Percentiles rank a stretch among this genome's conserved stretches.
Evolutionary conservation across 2,888 invertebrate genomes (phyloP).

Genomic region (Andrena hattorfiana): DNA sequence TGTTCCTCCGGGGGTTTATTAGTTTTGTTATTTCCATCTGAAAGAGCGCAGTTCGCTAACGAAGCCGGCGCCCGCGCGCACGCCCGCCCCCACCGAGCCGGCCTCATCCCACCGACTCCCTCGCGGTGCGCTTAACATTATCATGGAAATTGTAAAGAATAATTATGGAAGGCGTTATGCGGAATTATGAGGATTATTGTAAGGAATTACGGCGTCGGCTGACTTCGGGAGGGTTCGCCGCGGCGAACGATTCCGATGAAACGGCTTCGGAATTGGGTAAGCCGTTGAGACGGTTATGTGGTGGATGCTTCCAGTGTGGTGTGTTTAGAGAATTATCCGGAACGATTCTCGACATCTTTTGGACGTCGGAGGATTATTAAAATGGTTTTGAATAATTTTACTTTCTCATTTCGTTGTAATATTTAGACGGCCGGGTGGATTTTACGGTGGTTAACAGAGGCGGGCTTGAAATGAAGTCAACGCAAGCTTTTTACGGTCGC

Average conservation of each 20-base stretch:
- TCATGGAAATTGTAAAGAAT: slow-evolving; percentile 42
- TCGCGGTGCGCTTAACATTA: slow-evolving; percentile 35
- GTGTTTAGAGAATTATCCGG: background rate
- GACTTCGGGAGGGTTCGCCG: background rate
- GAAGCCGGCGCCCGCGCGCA: slow-evolving; percentile 9
- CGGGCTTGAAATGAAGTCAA: background rate
- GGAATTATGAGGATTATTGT: slow-evolving; percentile 15
- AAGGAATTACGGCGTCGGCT: background rate
- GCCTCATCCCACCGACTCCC: no score
- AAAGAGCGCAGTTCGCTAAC: slow-evolving; percentile 43
- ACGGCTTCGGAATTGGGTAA: background rate
- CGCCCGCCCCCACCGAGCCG: background rate
- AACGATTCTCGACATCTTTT: background rate
- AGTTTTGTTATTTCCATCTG: slow-evolving; percentile 56
- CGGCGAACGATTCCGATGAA: background rate
- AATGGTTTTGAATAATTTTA: no score
- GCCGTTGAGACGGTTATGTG: background rate
- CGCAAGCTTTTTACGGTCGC: background rate
- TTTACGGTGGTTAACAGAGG: background rate
- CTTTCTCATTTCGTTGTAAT: no score
- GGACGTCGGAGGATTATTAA: background rate
- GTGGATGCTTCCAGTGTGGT: background rate
- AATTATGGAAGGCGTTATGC: slow-evolving; percentile 25
- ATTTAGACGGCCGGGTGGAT: no score
- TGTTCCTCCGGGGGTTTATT: slow-evolving; percentile 45